Evolutionary conservation across 2,113 vertebrate species (phyloP).

Genomic region (Carassius auratus): DNA sequence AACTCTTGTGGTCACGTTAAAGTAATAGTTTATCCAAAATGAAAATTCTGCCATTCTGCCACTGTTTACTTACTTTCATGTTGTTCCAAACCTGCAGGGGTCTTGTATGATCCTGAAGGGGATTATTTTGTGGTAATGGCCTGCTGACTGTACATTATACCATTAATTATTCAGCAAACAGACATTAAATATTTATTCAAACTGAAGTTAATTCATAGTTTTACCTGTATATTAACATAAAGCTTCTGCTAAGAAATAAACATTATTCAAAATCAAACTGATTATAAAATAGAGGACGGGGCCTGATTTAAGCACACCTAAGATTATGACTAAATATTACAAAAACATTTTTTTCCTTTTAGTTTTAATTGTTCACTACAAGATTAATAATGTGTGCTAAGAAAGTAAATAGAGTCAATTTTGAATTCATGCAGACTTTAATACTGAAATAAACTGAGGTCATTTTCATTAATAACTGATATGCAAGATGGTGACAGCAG

Average conservation of each 20-base stretch:
- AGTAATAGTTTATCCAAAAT: too few species aligned
- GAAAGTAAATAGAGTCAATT: not conserved
- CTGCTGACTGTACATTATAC: not conserved
- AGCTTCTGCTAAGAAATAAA: not conserved
- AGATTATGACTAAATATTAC: not conserved
- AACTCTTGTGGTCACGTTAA: not conserved
- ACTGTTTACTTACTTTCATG: not conserved
- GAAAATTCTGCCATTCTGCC: not conserved
- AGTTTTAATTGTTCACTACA: not conserved
- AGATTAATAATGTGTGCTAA: not conserved
- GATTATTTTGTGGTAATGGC: not conserved
- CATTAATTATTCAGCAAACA: not conserved
- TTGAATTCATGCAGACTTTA: not conserved
- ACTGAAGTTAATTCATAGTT: not conserved
- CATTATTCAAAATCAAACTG: not conserved
- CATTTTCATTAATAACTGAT: too few species aligned
- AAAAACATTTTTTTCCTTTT: not conserved
- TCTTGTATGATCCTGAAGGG: not conserved
- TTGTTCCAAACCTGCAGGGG: not conserved
- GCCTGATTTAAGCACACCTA: not conserved
- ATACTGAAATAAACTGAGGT: too few species aligned
- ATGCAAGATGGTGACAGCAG: too few species aligned
- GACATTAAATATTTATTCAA: not conserved
- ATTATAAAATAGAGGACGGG: not conserved
- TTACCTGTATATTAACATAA: not conserved